These are phyloP conservation scores for Argyra leucocephala DNA, from an alignment of 2,888 invertebrate genomes.

Conservation along the genomic window DNA sequence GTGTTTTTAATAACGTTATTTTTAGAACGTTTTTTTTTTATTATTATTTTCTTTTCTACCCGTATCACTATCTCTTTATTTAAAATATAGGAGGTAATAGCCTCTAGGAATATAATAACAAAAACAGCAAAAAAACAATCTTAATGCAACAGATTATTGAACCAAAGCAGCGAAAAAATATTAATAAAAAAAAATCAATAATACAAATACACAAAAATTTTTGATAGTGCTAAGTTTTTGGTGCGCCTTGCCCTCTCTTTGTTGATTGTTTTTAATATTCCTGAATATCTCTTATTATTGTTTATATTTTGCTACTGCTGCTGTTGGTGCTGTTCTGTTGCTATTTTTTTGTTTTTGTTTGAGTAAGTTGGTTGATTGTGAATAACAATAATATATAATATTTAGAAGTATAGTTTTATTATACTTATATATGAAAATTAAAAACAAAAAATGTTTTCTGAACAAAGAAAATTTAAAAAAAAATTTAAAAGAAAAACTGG, in stretches of 20 bases:
- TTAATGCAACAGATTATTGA: slow-evolving; percentile 6
- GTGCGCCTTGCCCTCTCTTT: no score
- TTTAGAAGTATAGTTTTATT: no score
- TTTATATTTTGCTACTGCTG: no score
- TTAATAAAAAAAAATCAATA: neutral
- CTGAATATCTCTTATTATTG: no score
- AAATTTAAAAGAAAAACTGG: neutral
- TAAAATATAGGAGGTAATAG: neutral
- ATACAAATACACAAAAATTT: no score
- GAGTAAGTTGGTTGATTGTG: no score
- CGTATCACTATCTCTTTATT: neutral
- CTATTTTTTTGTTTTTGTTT: no score
- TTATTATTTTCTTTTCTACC: neutral
- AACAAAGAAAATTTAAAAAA: neutral
- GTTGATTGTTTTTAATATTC: no score
- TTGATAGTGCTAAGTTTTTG: no score
- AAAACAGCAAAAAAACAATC: neutral
- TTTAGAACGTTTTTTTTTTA: neutral
- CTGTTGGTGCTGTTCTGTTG: no score
- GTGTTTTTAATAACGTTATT: slow-evolving; percentile 4
- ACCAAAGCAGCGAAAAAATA: neutral
- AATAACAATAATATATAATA: no score
- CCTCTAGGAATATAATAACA: neutral
- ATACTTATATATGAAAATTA: neutral
- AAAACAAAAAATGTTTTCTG: no score